Conservation (phyloP, 2,113 vertebrate species). For the Sceloporus tristichus region DNA sequence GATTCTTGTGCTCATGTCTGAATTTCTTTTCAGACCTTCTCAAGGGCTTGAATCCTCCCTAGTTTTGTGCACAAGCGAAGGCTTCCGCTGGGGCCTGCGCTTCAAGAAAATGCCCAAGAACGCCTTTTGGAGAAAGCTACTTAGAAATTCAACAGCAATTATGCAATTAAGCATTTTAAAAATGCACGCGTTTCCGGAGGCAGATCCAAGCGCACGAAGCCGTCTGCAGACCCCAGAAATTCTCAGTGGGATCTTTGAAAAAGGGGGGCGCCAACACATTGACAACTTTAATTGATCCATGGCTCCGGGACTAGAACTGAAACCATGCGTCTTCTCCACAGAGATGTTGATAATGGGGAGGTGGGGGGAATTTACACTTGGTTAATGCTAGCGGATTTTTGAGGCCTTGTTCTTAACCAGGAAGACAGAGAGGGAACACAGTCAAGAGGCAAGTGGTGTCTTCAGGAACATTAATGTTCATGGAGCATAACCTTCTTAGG, state of each 20-base stretch:
- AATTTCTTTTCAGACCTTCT: neutral
- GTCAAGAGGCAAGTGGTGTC: neutral
- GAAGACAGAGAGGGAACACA: neutral
- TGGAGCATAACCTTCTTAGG: too few species aligned
- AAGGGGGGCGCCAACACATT: slow-evolving; percentile 62
- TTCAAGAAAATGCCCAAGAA: neutral
- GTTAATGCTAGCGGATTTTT: slow-evolving; percentile 36
- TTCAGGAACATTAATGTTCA: neutral
- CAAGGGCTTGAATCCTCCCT: neutral
- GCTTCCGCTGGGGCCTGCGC: neutral
- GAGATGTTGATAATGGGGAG: slow-evolving; percentile 53
- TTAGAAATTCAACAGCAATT: slow-evolving; percentile 68
- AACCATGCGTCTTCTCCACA: slow-evolving; percentile 64
- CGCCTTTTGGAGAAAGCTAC: slow-evolving; percentile 52
- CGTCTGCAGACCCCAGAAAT: slow-evolving; percentile 61
- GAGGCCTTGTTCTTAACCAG: neutral
- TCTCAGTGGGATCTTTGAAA: slow-evolving; percentile 71
- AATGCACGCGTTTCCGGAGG: slow-evolving; percentile 68
- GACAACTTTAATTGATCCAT: slow-evolving; percentile 72
- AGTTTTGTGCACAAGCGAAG: too few species aligned
- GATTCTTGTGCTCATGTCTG: neutral
- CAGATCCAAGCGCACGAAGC: slow-evolving; percentile 54
- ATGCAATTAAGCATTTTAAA: slow-evolving; percentile 73
- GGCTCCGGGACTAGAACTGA: slow-evolving; percentile 68
- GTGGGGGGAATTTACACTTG: slow-evolving; percentile 46